A percentile compares a stretch with the other conserved stretches of the same genome.
Evolutionary conservation across 2,113 vertebrate species (phyloP).

Genomic region (Panthera tigris): DNA sequence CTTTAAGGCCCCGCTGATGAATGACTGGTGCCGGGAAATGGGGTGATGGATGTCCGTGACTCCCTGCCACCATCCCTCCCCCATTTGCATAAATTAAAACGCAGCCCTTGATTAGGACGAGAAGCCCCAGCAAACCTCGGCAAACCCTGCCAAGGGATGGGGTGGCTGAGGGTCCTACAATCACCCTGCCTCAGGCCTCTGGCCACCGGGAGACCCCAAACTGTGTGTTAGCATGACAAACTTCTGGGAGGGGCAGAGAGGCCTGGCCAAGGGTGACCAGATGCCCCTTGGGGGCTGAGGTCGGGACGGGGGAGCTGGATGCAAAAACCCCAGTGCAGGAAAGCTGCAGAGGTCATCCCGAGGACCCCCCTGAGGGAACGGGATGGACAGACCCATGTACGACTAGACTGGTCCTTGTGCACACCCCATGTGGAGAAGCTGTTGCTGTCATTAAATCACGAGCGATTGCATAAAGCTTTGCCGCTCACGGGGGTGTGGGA

Average conservation of each 20-base stretch:
- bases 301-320: background rate
- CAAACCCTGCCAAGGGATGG: background rate
- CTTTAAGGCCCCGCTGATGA: slow-evolving; percentile 89
- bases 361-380: background rate
- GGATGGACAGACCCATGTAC: accelerated
- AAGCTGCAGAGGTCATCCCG: background rate
- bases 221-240: background rate
- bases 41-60: slow-evolving; percentile 85
- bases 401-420: accelerated
- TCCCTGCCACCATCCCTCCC: slow-evolving; percentile 55
- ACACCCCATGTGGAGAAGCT: accelerated
- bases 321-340: background rate
- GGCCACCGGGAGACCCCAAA: background rate
- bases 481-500: background rate
- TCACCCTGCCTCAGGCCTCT: background rate
- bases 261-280: background rate
- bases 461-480: background rate
- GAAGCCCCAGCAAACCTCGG: accelerated
- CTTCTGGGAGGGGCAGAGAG: background rate
- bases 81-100: slow-evolving; percentile 69
- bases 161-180: background rate
- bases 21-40: slow-evolving; percentile 84
- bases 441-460: background rate
- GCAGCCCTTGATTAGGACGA: slow-evolving; percentile 8
- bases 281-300: background rate